These are phyloP conservation scores for Scaptodrosophila latifasciaeformis DNA, from an alignment of 2,888 invertebrate species.

Conservation along the genomic window DNA sequence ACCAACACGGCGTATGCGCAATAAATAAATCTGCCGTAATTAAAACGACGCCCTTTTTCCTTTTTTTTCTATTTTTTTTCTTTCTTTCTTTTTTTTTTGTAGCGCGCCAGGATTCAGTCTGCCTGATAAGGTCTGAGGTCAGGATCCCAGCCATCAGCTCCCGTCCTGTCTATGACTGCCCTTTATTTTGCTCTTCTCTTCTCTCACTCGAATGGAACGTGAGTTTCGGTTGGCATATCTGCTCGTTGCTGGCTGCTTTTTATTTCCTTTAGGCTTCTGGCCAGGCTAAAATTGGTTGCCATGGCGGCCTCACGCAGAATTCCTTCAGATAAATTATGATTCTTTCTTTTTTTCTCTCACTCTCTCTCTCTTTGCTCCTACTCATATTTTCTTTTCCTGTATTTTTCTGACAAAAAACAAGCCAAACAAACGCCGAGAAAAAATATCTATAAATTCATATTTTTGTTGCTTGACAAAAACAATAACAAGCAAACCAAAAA, in stretches of 20 bases:
- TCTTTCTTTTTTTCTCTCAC: no score
- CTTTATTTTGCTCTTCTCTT: conserved; percentile 16
- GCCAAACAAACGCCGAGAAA: no score
- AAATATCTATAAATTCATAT: not conserved
- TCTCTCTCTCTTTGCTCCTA: no score
- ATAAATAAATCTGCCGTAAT: conserved; percentile 60
- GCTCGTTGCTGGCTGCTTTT: conserved; percentile 2
- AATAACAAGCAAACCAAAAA: not conserved
- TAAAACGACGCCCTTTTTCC: conserved; percentile 32
- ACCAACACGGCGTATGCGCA: conserved; percentile 44
- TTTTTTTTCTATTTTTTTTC: conserved; percentile 3
- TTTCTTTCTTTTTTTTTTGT: conserved; percentile 3
- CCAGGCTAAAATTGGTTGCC: conserved; percentile 19
- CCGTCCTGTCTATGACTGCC: conserved; percentile 21
- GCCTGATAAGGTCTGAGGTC: no score
- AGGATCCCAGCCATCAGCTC: no score
- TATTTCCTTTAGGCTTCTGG: conserved; percentile 21
- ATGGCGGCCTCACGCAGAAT: conserved; percentile 40
- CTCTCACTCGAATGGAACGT: not conserved
- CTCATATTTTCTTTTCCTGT: conserved; percentile 57
- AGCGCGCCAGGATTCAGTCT: no score
- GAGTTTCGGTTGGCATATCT: not conserved
- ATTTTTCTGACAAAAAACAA: conserved; percentile 37
- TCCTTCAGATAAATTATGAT: conserved; percentile 52
- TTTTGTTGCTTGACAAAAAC: not conserved